Conservation (phyloP, 2,113 vertebrate species). For the Myrmecophaga tridactyla region DNA sequence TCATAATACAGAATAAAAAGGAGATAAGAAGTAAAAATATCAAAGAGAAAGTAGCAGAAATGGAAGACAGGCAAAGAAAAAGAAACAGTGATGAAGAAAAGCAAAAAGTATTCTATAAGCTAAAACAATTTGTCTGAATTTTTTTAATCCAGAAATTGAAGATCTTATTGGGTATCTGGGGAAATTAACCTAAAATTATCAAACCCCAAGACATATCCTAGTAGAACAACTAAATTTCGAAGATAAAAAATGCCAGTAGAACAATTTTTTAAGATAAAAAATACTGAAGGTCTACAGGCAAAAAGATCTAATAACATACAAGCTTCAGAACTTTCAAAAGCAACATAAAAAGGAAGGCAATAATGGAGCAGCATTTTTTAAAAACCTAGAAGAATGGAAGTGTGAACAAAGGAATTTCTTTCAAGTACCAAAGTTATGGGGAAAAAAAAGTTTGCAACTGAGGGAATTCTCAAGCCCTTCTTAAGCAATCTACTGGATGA, state of each 20-base stretch:
- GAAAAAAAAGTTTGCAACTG: neutral
- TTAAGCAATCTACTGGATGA: neutral
- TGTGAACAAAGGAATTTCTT: neutral
- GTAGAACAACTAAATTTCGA: neutral
- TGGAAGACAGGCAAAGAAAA: neutral
- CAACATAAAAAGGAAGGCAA: neutral
- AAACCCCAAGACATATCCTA: neutral
- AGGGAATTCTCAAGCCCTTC: neutral
- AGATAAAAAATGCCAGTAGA: too few relatives aligned
- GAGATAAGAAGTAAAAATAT: neutral
- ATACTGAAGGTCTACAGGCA: neutral
- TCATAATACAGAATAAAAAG: neutral
- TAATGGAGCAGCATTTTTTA: neutral
- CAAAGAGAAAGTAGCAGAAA: conserved; percentile 13
- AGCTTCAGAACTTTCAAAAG: neutral
- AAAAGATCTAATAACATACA: neutral
- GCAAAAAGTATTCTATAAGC: neutral
- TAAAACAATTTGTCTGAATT: neutral
- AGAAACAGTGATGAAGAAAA: neutral
- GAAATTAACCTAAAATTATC: conserved; percentile 21
- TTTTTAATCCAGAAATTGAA: too few relatives aligned
- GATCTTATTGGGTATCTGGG: neutral
- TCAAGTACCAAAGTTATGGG: neutral
- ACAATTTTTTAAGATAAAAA: conserved; percentile 1
- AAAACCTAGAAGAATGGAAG: neutral